A percentile compares a stretch with the other conserved stretches of the same genome.
These are phyloP conservation scores for Malurus elegans DNA, from an alignment of 2,113 vertebrate genomes.

Conservation along the genomic window DNA sequence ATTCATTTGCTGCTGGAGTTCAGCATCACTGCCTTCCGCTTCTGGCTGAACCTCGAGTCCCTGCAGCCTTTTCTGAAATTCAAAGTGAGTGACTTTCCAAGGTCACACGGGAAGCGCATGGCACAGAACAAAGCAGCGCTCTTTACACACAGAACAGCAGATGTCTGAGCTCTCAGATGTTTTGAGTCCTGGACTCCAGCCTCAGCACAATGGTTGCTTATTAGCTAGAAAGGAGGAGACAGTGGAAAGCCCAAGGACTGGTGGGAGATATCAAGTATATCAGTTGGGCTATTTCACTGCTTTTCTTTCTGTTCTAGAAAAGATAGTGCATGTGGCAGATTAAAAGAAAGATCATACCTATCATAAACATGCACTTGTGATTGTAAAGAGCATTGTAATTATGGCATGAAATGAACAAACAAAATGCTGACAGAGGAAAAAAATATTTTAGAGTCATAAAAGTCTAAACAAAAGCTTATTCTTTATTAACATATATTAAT, in stretches of 20 bases:
- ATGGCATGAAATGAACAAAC: neutral
- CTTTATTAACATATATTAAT: neutral
- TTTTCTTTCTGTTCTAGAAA: neutral
- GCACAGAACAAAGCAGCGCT: neutral
- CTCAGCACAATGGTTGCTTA: neutral
- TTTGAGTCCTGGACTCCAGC: neutral
- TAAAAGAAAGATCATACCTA: neutral
- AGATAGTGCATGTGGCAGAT: neutral
- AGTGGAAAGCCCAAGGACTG: neutral
- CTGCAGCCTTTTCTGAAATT: neutral
- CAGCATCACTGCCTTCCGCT: neutral
- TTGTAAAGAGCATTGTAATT: neutral
- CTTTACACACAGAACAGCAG: neutral
- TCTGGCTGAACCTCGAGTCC: neutral
- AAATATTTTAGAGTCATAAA: neutral
- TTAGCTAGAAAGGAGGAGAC: neutral
- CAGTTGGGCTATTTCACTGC: neutral
- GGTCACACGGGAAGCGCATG: rapidly evolving
- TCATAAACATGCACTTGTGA: neutral
- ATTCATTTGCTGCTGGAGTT: neutral
- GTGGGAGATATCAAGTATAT: neutral
- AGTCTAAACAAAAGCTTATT: neutral
- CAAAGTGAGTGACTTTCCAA: neutral
- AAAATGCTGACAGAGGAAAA: neutral
- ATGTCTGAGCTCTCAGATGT: neutral